phyloP scores from a whole-genome alignment of 2,888 invertebrate genomes.

The Pammene fasciana region DNA sequence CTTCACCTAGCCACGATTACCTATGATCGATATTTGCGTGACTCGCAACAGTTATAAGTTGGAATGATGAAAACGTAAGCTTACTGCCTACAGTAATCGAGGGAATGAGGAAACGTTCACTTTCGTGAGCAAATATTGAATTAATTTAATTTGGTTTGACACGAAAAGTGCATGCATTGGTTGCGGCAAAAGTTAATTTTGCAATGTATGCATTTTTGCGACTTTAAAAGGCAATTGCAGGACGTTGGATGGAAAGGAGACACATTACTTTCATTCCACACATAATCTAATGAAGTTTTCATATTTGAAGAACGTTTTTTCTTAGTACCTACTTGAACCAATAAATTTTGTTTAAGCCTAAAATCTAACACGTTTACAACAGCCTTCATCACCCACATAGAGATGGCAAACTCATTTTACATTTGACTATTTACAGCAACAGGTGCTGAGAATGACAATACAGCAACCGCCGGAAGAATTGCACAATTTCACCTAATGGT shows the following conservation, averaged over 20 bases:
- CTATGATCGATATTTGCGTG: conserved; percentile 31
- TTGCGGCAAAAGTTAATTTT: neutral
- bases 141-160: conserved; percentile 4
- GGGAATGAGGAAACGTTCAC: conserved; percentile 14
- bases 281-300: no score
- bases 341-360: no score
- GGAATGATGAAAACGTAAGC: conserved; percentile 26
- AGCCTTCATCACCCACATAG: no score
- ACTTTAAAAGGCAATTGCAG: neutral
- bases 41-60: conserved; percentile 8
- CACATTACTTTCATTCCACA: no score
- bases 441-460: no score
- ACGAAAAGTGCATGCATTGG: neutral
- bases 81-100: conserved; percentile 9
- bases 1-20: neutral
- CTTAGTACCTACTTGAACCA: no score
- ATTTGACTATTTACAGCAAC: no score
- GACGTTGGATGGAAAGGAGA: no score
- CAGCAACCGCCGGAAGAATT: conserved; percentile 9
- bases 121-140: conserved; percentile 16
- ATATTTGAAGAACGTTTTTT: no score
- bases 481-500: conserved; percentile 1
- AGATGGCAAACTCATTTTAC: no score
- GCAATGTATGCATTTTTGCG: no score
- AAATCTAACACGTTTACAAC: no score